Base-by-base conservation (phyloP, 2,797 vertebrate genomes). In the Epinephelus coioides region DNA sequence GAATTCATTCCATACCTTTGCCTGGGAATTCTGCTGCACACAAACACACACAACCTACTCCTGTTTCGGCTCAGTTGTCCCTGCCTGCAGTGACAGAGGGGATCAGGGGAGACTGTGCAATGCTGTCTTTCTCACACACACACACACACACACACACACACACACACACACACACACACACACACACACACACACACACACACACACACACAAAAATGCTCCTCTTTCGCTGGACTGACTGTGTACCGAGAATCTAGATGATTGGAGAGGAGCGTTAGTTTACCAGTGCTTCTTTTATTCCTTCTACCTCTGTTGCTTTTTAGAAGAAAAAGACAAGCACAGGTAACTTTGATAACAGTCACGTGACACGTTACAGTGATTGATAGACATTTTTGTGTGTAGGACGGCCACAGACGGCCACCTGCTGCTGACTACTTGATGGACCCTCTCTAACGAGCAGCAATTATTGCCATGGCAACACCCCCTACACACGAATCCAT, bases 371-470 rank as follows among this genome's bases (percentile, higher is more conserved):
- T 76, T 61, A 54, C 55, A 70, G 53, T 67, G 72, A 84, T 4
- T 84, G 38, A 78, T 73, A 30, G 49, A 55, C 76, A 27, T 65
- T 27, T 80, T 63, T 70, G 70, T 50, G 40, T 47, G 82, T 57
- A 17, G 57, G 71, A 63, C 51, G 75, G 38, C 66, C 38, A 72
- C 76, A 88, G 84, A 87, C 15, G 64, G 88, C 91, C 95, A 94
- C 94, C 94, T 95, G 94, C 93, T 93, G 90, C 86, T 84, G 76
- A 81, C 72, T 85, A 77, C 86, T 93, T 91, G 89, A 95, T 86
- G 79, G 84, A 85, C 82, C 44, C 61, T 61, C 55, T 79, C 59
- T 91, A 93, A 93, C 50, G 64, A 94, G 90, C 69, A 56, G 43
- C 75, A 75, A 81, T 88, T 87, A 92, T 94, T 73, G 57, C 92